These are phyloP conservation scores for Dioctria rufipes DNA, from an alignment of 2,888 invertebrate genomes.

Conservation along the genomic window DNA sequence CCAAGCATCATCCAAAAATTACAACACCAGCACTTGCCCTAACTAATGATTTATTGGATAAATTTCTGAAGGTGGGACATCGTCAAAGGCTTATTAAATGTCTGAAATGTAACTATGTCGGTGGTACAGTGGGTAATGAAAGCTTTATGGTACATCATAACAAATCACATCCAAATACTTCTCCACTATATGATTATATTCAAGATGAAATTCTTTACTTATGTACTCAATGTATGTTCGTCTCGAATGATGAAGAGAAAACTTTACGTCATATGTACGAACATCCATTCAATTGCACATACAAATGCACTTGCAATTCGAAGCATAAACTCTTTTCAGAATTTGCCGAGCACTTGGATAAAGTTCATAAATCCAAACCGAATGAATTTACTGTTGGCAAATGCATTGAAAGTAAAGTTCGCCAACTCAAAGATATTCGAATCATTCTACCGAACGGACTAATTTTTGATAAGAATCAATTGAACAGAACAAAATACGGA, in stretches of 20 bases:
- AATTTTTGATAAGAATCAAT: constrained; percentile 13
- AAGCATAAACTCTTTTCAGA: constrained; percentile 1
- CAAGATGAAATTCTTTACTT: constrained; percentile 11
- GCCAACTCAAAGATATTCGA: constrained; percentile 10
- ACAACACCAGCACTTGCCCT: not conserved
- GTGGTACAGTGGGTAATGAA: not conserved
- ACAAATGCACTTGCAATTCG: constrained; percentile 21
- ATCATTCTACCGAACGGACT: constrained; percentile 31
- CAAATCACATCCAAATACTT: not conserved
- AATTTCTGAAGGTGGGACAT: constrained; percentile 17
- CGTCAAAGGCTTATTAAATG: constrained; percentile 19
- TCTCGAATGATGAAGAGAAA: constrained; percentile 14
- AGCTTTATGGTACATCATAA: not conserved
- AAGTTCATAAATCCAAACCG: constrained; percentile 8
- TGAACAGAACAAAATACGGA: constrained; percentile 7
- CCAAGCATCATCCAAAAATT: not conserved
- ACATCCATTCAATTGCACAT: constrained; percentile 13
- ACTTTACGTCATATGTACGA: constrained; percentile 8
- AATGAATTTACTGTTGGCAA: constrained; percentile 20
- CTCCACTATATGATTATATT: not conserved
- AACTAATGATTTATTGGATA: not conserved
- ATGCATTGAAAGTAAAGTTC: constrained; percentile 29
- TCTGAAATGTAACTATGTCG: constrained; percentile 12
- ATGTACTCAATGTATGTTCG: constrained; percentile 19
- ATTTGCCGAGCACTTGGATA: constrained; percentile 25